Conservation (phyloP, 2,888 invertebrate genomes). For the Chrysina gloriosa region DNA sequence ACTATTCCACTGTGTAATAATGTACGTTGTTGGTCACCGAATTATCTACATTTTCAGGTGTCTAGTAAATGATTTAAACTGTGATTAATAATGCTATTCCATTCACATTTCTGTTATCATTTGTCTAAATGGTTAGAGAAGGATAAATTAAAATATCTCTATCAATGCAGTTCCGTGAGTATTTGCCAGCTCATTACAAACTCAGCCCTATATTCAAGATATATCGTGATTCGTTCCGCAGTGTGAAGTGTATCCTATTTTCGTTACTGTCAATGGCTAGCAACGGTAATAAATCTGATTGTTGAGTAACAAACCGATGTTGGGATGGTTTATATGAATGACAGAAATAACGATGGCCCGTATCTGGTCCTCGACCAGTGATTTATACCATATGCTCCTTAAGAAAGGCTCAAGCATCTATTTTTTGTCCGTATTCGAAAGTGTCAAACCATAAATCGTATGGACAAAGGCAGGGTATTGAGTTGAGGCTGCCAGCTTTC, state of each 20-base stretch:
- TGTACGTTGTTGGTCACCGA: not conserved
- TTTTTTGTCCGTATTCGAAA: conserved; percentile 64
- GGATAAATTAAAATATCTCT: conserved; percentile 38
- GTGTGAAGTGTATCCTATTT: conserved; percentile 42
- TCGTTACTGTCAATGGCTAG: conserved; percentile 41
- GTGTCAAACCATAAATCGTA: conserved; percentile 66
- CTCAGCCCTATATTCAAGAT: conserved; percentile 31
- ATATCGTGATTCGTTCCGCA: conserved; percentile 39
- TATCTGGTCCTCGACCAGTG: conserved; percentile 56
- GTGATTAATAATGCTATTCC: conserved; percentile 23
- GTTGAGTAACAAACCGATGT: conserved; percentile 65
- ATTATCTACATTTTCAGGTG: conserved; percentile 29
- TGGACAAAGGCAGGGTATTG: conserved; percentile 53
- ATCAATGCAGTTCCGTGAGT: conserved; percentile 34
- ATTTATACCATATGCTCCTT: conserved; percentile 65
- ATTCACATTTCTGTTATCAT: conserved; percentile 33
- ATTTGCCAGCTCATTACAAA: conserved; percentile 38
- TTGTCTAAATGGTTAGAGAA: conserved; percentile 19
- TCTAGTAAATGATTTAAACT: conserved; percentile 13
- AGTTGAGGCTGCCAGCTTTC: conserved; percentile 43
- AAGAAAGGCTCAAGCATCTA: conserved; percentile 65
- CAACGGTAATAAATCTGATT: conserved; percentile 61
- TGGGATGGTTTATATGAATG: conserved; percentile 64
- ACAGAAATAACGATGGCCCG: conserved; percentile 61
- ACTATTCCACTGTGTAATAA: not conserved